phyloP scores from a whole-genome alignment of 2,113 vertebrate species.

The Leptobrachium leishanense region DNA sequence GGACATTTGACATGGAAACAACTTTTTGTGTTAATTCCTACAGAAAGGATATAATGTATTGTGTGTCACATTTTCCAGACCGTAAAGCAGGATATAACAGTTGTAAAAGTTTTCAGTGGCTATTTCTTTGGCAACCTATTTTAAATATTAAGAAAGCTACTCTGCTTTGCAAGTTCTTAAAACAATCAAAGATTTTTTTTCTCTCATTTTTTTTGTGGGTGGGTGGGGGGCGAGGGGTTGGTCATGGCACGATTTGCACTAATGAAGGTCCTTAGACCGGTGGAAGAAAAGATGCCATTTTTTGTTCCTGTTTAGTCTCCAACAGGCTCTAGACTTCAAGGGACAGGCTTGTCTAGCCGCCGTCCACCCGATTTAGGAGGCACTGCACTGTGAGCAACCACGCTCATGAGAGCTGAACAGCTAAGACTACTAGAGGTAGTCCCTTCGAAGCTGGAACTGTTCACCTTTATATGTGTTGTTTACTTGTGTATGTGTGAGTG shows the following conservation, averaged over 20 bases:
- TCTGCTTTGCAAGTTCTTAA: no score
- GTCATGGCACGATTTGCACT: constrained; percentile 85
- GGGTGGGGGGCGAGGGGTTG: constrained; percentile 37
- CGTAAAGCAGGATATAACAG: constrained; percentile 8
- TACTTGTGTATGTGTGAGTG: constrained; percentile 37
- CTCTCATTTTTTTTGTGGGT: neutral
- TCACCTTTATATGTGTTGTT: constrained; percentile 28
- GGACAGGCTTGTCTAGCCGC: constrained; percentile 37
- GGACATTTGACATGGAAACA: neutral
- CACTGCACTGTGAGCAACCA: constrained; percentile 39
- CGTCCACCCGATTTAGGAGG: constrained; percentile 33
- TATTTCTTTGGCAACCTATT: neutral
- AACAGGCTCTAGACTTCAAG: constrained; percentile 43
- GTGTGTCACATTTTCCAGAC: constrained; percentile 6
- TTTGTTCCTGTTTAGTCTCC: constrained; percentile 45
- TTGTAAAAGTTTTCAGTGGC: constrained; percentile 8
- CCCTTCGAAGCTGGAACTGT: constrained; percentile 33
- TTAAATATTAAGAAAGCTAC: no score
- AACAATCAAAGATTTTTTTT: no score
- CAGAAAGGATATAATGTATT: neutral
- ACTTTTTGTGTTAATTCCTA: neutral
- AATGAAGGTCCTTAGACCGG: constrained; percentile 72
- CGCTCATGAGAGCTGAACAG: constrained; percentile 29
- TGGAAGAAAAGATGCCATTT: constrained; percentile 45
- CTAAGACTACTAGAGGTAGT: constrained; percentile 35